Evolutionary conservation across 64 coral and sea anemone species (phyloP).

Genomic region (Pocillopora damicornis): DNA sequence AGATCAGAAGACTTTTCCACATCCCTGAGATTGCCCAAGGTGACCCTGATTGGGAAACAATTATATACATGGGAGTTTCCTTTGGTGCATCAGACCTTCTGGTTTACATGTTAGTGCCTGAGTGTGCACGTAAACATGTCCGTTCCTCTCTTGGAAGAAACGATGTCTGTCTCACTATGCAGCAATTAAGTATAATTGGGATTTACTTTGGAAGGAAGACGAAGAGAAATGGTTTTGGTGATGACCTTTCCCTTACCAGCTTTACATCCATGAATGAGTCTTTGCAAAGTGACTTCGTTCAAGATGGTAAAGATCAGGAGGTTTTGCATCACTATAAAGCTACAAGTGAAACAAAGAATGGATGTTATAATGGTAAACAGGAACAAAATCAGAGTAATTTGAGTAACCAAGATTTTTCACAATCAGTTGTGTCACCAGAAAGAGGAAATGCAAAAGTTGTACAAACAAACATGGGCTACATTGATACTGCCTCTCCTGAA

Average conservation of each 20-base stretch:
- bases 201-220: conserved; percentile 75
- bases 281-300: background rate
- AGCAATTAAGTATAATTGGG: conserved; percentile 46
- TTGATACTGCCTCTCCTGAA: background rate
- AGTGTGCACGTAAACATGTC: conserved; percentile 30
- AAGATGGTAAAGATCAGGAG: background rate
- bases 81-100: conserved; percentile 64
- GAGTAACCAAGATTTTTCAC: background rate
- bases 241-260: conserved; percentile 13
- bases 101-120: conserved; percentile 54
- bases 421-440: background rate
- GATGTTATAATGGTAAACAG: background rate
- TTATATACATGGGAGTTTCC: conserved; percentile 73
- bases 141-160: conserved; percentile 29
- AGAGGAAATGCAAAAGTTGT: background rate
- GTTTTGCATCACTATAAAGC: background rate
- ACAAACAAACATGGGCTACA: conserved; percentile 8
- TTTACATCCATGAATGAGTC: conserved; percentile 34
- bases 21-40: conserved; percentile 35
- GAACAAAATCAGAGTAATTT: background rate
- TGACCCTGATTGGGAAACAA: conserved; percentile 43
- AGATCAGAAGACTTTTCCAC: conserved; percentile 53
- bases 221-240: background rate
- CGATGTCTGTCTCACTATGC: conserved; percentile 25
- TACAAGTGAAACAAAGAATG: background rate